These are phyloP conservation scores for Ichneumoninae sp. DNA, from an alignment of 2,888 invertebrate genomes.

Conservation along the genomic window DNA sequence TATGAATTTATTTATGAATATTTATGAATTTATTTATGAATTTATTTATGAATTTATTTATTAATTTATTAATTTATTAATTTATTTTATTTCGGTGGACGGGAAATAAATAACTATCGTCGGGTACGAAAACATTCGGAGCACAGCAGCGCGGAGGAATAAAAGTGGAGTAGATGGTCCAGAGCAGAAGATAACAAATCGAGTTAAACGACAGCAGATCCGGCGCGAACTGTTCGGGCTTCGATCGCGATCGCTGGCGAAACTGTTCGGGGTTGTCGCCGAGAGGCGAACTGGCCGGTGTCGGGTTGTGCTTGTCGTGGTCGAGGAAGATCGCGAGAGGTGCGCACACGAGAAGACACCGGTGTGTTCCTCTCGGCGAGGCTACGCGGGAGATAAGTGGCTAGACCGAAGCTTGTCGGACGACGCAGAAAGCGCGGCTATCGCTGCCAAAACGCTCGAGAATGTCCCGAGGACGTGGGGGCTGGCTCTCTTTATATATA, in stretches of 20 bases:
- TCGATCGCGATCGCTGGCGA: slow-evolving; percentile 31
- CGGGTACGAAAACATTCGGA: background rate
- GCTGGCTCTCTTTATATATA: slow-evolving; percentile 76
- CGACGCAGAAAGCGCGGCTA: slow-evolving; percentile 76
- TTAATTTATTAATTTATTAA: too few relatives aligned
- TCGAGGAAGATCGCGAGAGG: background rate
- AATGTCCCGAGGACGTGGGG: slow-evolving; percentile 75
- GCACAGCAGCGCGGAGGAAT: background rate
- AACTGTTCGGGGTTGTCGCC: slow-evolving; percentile 17
- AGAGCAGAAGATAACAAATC: background rate
- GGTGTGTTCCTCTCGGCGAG: background rate
- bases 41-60: too few relatives aligned
- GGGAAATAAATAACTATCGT: background rate
- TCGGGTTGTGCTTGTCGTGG: slow-evolving; percentile 16
- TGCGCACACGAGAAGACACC: background rate
- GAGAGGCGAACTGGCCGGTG: slow-evolving; percentile 4
- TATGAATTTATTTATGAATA: too few relatives aligned
- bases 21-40: too few relatives aligned
- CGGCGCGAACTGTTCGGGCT: slow-evolving; percentile 38
- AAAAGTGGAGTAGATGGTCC: background rate
- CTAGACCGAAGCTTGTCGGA: slow-evolving; percentile 35
- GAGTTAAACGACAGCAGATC: slow-evolving; percentile 4
- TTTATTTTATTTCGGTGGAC: background rate
- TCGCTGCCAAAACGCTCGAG: slow-evolving; percentile 77
- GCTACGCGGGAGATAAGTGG: slow-evolving; percentile 33